Conservation (phyloP, 2,113 vertebrate genomes). For the Seriola aureovittata region DNA sequence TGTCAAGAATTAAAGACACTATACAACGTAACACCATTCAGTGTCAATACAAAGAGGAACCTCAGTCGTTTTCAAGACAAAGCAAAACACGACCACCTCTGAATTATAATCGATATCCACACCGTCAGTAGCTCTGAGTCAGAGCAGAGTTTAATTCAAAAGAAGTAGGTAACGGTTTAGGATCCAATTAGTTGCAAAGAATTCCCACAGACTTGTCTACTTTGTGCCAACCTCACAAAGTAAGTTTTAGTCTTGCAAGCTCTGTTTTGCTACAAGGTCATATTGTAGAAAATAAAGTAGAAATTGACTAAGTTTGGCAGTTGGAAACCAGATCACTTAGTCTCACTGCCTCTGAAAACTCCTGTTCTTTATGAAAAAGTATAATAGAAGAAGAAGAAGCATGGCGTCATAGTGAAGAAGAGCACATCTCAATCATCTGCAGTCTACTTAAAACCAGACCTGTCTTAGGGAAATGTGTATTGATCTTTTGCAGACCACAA, state of each 20-base stretch:
- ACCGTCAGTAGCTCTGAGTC: no score
- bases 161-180: no score
- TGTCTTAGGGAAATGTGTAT: neutral
- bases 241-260: neutral
- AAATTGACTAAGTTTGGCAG: neutral
- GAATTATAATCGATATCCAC: neutral
- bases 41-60: neutral
- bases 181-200: neutral
- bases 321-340: neutral
- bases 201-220: neutral
- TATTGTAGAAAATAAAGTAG: neutral
- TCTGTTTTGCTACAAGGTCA: neutral
- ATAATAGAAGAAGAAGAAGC: neutral
- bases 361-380: neutral
- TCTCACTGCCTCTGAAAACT: conserved; percentile 3
- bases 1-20: neutral
- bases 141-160: no score
- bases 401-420: neutral
- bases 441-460: neutral
- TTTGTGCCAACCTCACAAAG: neutral
- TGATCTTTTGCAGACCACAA: conserved; percentile 18
- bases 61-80: neutral
- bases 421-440: conserved; percentile 6
- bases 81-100: neutral
- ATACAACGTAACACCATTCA: neutral